Conservation (phyloP, 1,140 invertebrate species). For the Neomicropteryx cornuta region DNA sequence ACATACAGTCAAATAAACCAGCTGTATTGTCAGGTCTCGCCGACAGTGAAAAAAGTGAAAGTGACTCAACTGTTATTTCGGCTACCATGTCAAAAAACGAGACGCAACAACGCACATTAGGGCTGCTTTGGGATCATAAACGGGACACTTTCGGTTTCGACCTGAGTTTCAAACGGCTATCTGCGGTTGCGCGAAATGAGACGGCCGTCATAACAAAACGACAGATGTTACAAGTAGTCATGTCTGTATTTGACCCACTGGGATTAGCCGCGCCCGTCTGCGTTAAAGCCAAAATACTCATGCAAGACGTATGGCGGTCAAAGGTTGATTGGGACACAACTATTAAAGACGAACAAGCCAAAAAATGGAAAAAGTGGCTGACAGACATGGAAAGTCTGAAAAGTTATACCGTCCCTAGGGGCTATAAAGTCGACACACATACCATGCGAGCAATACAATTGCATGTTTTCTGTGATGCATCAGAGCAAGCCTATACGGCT, state of each 20-base stretch:
- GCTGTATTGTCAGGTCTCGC: not conserved
- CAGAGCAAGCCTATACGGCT: constrained; percentile 6
- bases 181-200: not conserved
- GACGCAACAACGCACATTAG: constrained; percentile 1
- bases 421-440: constrained; percentile 2
- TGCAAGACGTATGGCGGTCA: constrained; percentile 22
- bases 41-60: too few species aligned
- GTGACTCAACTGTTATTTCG: too few species aligned
- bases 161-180: not conserved
- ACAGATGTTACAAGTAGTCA: constrained; percentile 10
- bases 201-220: constrained; percentile 11
- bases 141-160: not conserved
- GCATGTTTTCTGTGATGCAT: constrained; percentile 8
- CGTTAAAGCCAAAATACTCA: constrained; percentile 18
- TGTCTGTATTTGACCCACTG: constrained; percentile 23
- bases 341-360: not conserved
- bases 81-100: too few species aligned
- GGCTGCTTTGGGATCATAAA: constrained; percentile 2
- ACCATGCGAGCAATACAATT: constrained; percentile 1
- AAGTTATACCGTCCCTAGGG: constrained; percentile 13
- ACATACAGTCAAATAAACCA: constrained; percentile 6
- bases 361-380: constrained; percentile 4
- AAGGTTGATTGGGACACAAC: constrained; percentile 20
- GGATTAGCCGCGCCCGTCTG: constrained; percentile 20
- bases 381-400: constrained; percentile 11